Percentiles rank a stretch among this genome's conserved stretches.
Conservation (phyloP, 2,888 invertebrate genomes). For the Eledone cirrhosa region DNA sequence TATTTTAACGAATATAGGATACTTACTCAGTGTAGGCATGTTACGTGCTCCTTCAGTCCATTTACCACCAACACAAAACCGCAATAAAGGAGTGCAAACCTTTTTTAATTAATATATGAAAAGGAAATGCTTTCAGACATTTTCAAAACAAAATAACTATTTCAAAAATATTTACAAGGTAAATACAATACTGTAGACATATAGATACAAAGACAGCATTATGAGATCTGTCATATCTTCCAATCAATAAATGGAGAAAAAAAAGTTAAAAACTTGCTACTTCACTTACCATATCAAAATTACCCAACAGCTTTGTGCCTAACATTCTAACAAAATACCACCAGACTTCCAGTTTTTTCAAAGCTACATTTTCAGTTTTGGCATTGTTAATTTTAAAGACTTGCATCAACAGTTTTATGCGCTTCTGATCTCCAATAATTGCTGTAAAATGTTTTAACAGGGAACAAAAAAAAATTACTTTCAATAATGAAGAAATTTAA, state of each 20-base stretch:
- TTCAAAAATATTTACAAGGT: too few relatives aligned
- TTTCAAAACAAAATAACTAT: too few relatives aligned
- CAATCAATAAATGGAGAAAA: too few relatives aligned
- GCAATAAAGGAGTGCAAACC: slow-evolving; percentile 53
- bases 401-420: slow-evolving; percentile 63
- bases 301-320: slow-evolving; percentile 45
- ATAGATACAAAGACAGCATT: too few relatives aligned
- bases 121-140: too few relatives aligned
- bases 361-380: slow-evolving; percentile 56
- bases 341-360: slow-evolving; percentile 58
- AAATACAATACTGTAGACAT: too few relatives aligned
- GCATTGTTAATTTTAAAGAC: slow-evolving; percentile 60
- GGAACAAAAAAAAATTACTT: too few relatives aligned
- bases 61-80: slow-evolving; percentile 53
- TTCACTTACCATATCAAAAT: slow-evolving; percentile 59
- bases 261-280: neutral
- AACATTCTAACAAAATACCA: slow-evolving; percentile 59
- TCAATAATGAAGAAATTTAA: too few relatives aligned
- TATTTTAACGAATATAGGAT: too few relatives aligned
- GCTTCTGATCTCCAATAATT: slow-evolving; percentile 53
- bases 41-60: slow-evolving; percentile 18
- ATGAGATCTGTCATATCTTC: too few relatives aligned
- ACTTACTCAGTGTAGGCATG: slow-evolving; percentile 33
- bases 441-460: slow-evolving; percentile 43
- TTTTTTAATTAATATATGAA: too few relatives aligned